Evolutionary conservation across 2,113 vertebrate genomes (phyloP).

Genomic region (Thamnophis sirtalis): DNA sequence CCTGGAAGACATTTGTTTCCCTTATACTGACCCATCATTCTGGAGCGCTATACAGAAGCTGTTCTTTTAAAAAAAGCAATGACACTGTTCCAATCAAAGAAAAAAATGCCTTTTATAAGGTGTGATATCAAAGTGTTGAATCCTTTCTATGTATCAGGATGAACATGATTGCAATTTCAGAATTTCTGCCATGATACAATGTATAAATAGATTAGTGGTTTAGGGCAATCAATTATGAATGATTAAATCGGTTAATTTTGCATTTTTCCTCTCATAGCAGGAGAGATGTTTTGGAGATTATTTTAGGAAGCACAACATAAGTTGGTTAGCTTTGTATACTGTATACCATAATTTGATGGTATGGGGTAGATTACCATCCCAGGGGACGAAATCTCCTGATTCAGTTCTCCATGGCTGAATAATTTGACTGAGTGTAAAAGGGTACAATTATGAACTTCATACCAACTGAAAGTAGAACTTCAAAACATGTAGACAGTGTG

Average conservation of each 20-base stretch:
- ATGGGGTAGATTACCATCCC: not conserved
- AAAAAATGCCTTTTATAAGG: not conserved
- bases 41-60: not conserved
- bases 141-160: not conserved
- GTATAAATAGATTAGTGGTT: not conserved
- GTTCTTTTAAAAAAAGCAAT: too few relatives aligned
- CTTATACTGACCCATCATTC: not conserved
- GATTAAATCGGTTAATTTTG: not conserved
- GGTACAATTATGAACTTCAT: not conserved
- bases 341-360: not conserved
- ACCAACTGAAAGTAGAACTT: not conserved
- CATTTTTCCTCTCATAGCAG: not conserved
- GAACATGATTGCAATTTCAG: not conserved
- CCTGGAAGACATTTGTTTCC: not conserved
- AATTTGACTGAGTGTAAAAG: not conserved
- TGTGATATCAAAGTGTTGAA: not conserved
- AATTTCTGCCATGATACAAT: not conserved
- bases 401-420: not conserved
- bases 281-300: not conserved
- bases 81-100: not conserved
- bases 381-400: not conserved
- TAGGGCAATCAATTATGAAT: not conserved
- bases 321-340: not conserved
- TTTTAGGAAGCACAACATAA: not conserved
- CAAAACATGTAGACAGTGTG: not conserved